phyloP scores from a whole-genome alignment of 2,888 invertebrate species.

The Mesochorus sp. region DNA sequence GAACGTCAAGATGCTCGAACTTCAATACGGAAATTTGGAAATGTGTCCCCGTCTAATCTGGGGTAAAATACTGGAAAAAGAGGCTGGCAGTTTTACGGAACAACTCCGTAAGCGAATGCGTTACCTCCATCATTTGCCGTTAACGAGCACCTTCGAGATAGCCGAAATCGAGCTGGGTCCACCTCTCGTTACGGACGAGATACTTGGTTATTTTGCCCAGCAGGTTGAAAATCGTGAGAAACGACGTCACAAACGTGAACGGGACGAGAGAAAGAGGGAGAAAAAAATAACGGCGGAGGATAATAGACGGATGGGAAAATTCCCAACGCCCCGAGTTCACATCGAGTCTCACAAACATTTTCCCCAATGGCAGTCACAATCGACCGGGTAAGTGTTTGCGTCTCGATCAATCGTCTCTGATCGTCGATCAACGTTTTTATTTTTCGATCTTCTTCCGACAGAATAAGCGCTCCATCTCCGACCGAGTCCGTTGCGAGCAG shows the following conservation, averaged over 20 bases:
- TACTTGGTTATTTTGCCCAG: slow-evolving; percentile 88
- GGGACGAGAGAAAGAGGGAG: slow-evolving; percentile 91
- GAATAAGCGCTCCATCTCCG: slow-evolving; percentile 68
- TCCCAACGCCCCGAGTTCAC: slow-evolving; percentile 85
- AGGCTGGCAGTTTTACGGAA: slow-evolving; percentile 92
- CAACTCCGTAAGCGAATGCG: slow-evolving; percentile 89
- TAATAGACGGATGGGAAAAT: slow-evolving; percentile 88
- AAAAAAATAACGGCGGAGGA: slow-evolving; percentile 89
- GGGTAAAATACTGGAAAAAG: slow-evolving; percentile 93
- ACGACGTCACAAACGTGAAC: slow-evolving; percentile 87
- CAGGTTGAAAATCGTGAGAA: slow-evolving; percentile 89
- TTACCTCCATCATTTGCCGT: slow-evolving; percentile 93
- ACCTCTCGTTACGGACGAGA: slow-evolving; percentile 87
- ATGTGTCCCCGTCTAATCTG: slow-evolving; percentile 89
- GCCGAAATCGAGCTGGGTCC: slow-evolving; percentile 92
- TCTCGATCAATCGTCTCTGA: background rate
- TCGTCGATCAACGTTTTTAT: slow-evolving; percentile 7
- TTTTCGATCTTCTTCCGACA: too few species aligned
- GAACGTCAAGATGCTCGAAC: slow-evolving; percentile 94
- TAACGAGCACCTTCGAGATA: slow-evolving; percentile 94
- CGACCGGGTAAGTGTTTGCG: slow-evolving; percentile 68
- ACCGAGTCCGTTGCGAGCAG: slow-evolving; percentile 77
- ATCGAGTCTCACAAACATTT: slow-evolving; percentile 87
- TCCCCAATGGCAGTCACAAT: slow-evolving; percentile 80
- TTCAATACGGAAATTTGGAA: slow-evolving; percentile 92